phyloP scores from a whole-genome alignment of 1,140 invertebrate species.

The Pygmarrhopalites habei region DNA sequence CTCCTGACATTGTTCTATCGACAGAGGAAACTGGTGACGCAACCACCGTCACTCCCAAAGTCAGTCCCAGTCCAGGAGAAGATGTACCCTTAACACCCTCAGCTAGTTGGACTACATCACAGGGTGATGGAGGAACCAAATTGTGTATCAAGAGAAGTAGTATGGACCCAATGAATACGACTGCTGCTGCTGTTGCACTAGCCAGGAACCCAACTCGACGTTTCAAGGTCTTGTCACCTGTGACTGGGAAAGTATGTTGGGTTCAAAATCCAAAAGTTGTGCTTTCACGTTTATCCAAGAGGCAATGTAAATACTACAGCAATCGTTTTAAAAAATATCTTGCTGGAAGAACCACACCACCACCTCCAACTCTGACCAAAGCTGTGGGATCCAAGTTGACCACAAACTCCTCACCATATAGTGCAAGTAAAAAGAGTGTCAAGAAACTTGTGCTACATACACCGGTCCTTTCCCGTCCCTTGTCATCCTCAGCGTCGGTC shows the following conservation, averaged over 20 bases:
- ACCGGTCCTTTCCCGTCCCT: background rate
- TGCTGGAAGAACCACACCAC: background rate
- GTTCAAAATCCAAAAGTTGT: background rate
- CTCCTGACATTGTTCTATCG: background rate
- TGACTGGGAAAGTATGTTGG: background rate
- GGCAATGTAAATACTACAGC: background rate
- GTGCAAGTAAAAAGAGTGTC: too few species aligned
- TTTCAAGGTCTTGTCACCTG: background rate
- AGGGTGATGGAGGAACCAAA: background rate
- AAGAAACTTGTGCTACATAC: too few species aligned
- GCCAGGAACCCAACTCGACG: background rate
- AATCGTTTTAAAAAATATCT: background rate
- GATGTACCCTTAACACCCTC: background rate
- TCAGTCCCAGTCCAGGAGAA: background rate
- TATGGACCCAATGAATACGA: background rate
- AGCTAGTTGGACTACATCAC: background rate
- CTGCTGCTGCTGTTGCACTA: background rate
- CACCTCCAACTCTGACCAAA: slow-evolving; percentile 1
- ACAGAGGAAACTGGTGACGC: background rate
- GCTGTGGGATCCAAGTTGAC: background rate
- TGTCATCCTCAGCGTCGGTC: background rate
- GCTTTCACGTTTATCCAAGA: background rate
- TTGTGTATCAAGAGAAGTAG: background rate
- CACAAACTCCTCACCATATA: background rate
- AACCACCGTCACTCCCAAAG: background rate